phyloP scores from a whole-genome alignment of 2,797 vertebrate genomes.

The Lutjanus campechanus region DNA sequence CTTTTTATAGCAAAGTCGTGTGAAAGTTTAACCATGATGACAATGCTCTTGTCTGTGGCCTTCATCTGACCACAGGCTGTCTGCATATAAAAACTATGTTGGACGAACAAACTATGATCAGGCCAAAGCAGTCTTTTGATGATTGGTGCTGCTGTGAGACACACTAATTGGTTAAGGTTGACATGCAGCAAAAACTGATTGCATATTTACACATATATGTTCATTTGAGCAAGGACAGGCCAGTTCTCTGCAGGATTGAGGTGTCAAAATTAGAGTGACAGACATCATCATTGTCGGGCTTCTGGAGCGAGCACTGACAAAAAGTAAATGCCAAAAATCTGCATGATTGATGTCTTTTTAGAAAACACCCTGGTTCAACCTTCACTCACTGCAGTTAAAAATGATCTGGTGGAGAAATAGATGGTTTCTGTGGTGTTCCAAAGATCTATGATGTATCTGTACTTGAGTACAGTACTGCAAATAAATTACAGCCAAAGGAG shows the following conservation, averaged over 20 bases:
- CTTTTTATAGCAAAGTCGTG: not conserved
- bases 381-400: conserved; percentile 1
- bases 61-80: not conserved
- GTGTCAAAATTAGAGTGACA: conserved; percentile 6
- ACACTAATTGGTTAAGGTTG: not conserved
- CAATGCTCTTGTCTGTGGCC: not conserved
- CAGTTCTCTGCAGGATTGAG: conserved; percentile 5
- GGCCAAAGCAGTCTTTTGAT: not conserved
- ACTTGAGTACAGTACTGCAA: not conserved
- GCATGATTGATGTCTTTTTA: not conserved
- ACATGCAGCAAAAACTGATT: not conserved
- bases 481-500: not conserved
- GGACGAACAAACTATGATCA: not conserved
- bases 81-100: not conserved
- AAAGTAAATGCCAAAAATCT: conserved; percentile 13
- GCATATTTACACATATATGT: not conserved
- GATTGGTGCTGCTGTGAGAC: not conserved
- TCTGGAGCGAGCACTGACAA: conserved; percentile 1
- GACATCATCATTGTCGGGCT: not conserved
- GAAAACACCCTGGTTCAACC: not conserved
- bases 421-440: not conserved
- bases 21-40: not conserved
- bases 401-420: not conserved
- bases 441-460: not conserved
- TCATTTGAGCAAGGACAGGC: not conserved